Percentiles rank a stretch among this genome's conserved stretches.
Evolutionary conservation across 2,113 vertebrate species (phyloP).

Genomic region (Coptodon rendalli): DNA sequence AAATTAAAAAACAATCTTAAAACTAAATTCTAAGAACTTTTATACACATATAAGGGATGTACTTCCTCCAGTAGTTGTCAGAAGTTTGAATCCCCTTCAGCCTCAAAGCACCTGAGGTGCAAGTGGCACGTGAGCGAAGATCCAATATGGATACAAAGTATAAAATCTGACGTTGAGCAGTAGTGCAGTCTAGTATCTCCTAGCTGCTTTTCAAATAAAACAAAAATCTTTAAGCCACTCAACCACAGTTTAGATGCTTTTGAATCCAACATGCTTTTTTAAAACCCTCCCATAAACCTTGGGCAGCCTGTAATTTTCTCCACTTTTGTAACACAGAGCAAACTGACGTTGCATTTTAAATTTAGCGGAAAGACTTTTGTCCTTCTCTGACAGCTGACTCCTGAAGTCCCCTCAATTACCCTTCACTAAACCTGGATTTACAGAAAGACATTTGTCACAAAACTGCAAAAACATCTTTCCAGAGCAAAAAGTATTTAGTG

Average conservation of each 20-base stretch:
- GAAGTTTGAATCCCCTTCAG: not conserved
- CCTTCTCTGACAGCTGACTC: conserved; percentile 41
- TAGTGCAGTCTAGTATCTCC: not conserved
- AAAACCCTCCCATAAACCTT: not conserved
- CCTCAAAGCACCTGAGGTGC: not conserved
- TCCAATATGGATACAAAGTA: not conserved
- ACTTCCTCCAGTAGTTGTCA: not conserved
- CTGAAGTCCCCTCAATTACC: conserved; percentile 57
- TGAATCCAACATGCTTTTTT: not conserved
- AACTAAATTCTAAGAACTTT: not conserved
- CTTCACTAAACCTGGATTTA: conserved; percentile 64
- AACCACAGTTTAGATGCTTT: not conserved
- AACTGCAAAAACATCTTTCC: conserved; percentile 47
- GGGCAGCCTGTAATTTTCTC: conserved; percentile 22
- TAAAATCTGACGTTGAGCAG: not conserved
- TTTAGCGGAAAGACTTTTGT: conserved; percentile 49
- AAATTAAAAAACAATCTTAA: not conserved
- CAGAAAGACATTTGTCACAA: conserved; percentile 59
- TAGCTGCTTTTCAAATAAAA: not conserved
- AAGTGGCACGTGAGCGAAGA: not conserved
- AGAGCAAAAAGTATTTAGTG: conserved; percentile 39
- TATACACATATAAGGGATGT: not conserved
- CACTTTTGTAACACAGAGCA: conserved; percentile 3
- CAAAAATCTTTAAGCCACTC: not conserved
- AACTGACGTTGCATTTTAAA: conserved; percentile 34